Conservation (phyloP, 2,113 vertebrate species). For the Mus musculus region DNA sequence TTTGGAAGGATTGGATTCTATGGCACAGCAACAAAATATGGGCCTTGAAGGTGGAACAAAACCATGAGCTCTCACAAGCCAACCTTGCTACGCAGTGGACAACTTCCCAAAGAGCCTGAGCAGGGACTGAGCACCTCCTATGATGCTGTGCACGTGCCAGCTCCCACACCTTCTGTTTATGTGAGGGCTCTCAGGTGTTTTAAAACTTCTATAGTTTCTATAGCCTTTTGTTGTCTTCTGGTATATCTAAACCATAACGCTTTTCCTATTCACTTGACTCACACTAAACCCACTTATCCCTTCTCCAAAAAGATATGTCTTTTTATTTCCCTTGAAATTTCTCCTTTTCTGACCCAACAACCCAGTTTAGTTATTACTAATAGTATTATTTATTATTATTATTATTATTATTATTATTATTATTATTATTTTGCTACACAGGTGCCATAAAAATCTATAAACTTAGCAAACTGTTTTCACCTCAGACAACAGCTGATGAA, state of each 20-base stretch:
- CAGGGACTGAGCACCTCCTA: neutral
- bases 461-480: neutral
- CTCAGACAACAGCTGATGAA: neutral
- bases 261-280: neutral
- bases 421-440: neutral
- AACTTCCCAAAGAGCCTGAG: neutral
- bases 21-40: neutral
- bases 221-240: neutral
- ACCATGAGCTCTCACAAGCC: neutral
- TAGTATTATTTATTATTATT: neutral
- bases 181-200: neutral
- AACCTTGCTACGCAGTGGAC: neutral
- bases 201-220: neutral
- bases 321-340: slow-evolving; percentile 38
- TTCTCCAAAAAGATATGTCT: neutral
- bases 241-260: neutral
- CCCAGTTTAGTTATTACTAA: neutral
- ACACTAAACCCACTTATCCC: neutral
- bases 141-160: neutral
- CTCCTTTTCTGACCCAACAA: neutral
- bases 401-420: neutral
- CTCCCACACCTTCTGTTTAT: neutral
- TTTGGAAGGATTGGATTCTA: neutral
- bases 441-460: neutral
- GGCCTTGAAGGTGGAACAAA: neutral